A percentile compares a stretch with the other conserved stretches of the same genome.
These are phyloP conservation scores for Drosophila nebulosa DNA, from an alignment of 1,140 invertebrate species.

Conservation along the genomic window DNA sequence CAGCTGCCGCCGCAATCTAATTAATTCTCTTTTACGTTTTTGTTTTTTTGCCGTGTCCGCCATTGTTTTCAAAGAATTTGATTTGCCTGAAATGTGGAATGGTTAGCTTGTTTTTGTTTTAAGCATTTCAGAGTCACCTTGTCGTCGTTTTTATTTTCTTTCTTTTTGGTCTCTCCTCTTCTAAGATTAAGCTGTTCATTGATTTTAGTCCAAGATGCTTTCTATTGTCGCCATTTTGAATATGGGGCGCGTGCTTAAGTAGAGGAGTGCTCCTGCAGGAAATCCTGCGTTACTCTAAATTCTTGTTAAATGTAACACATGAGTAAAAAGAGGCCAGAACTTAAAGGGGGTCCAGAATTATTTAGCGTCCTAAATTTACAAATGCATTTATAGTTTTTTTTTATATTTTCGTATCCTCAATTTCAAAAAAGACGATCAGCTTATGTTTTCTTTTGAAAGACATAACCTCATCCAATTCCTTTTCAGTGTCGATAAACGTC, in stretches of 20 bases:
- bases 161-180: neutral
- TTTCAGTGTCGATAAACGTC: neutral
- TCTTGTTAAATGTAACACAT: neutral
- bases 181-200: conserved; percentile 24
- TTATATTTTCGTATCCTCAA: no score
- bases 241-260: conserved; percentile 58
- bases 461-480: neutral
- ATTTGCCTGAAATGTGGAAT: conserved; percentile 43
- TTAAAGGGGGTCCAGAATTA: neutral
- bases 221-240: conserved; percentile 56
- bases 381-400: no score
- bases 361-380: neutral
- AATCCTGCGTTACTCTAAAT: conserved; percentile 5
- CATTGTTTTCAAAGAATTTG: conserved; percentile 52
- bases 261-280: conserved; percentile 9
- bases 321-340: conserved; percentile 2
- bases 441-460: neutral
- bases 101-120: conserved; percentile 30
- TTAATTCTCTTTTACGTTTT: conserved; percentile 62
- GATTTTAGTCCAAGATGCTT: conserved; percentile 10
- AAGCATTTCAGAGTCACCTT: conserved; percentile 19
- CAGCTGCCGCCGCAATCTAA: conserved; percentile 75
- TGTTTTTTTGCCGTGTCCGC: conserved; percentile 31
- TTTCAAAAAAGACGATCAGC: no score
- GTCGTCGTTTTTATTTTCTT: conserved; percentile 12